Conservation (phyloP, 1,140 invertebrate species). For the Lordiphosa mommai region DNA sequence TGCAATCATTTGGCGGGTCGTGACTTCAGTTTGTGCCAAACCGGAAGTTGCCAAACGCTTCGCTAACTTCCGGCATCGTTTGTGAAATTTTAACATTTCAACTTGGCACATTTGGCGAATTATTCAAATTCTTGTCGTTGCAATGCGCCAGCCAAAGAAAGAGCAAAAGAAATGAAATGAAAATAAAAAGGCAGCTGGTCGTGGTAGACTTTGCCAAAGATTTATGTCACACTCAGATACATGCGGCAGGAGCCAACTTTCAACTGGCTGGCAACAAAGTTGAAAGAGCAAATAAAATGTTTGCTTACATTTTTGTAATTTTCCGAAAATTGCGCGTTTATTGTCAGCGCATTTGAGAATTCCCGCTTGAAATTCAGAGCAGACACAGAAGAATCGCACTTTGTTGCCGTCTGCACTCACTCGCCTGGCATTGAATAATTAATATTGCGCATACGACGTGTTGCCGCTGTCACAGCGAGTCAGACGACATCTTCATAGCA, state of each 20-base stretch:
- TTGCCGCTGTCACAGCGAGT: conserved; percentile 35
- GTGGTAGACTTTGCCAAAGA: conserved; percentile 58
- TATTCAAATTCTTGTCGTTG: conserved; percentile 78
- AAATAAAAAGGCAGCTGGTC: conserved; percentile 19
- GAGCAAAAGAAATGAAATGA: conserved; percentile 16
- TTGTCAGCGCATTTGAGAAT: conserved; percentile 45
- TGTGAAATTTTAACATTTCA: conserved; percentile 76
- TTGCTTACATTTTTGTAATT: conserved; percentile 76
- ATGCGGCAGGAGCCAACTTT: conserved; percentile 5
- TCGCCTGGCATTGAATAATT: conserved; percentile 55
- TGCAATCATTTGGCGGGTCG: conserved; percentile 73
- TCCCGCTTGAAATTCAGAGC: conserved; percentile 44
- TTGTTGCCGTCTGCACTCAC: conserved; percentile 4
- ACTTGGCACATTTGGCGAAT: conserved; percentile 75
- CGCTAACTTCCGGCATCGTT: conserved; percentile 58
- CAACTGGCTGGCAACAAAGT: conserved; percentile 45
- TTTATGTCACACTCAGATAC: conserved; percentile 45
- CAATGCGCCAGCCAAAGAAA: conserved; percentile 27
- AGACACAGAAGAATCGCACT: conserved; percentile 2
- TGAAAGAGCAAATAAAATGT: conserved; percentile 71
- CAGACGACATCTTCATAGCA: conserved; percentile 25
- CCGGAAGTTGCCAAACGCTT: conserved; percentile 63
- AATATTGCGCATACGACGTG: conserved; percentile 72
- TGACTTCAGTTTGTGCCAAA: conserved; percentile 62
- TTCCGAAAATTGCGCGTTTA: conserved; percentile 66